These are phyloP conservation scores for Melanargia galathea DNA, from an alignment of 2,888 invertebrate genomes.

Conservation along the genomic window DNA sequence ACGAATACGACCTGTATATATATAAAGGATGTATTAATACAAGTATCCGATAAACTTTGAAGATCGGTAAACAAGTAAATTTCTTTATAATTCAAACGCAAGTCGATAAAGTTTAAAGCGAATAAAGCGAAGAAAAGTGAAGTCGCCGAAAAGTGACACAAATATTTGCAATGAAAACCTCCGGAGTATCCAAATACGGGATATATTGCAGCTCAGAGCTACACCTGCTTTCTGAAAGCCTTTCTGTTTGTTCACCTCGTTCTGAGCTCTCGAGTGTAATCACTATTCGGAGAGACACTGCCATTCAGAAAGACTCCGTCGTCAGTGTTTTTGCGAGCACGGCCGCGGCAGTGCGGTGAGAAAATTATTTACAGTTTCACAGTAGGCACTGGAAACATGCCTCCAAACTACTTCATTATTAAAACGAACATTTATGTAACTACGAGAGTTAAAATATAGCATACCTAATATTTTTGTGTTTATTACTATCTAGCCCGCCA, in stretches of 20 bases:
- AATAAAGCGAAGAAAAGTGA: conserved; percentile 8
- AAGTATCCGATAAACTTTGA: too few relatives aligned
- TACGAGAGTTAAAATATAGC: too few relatives aligned
- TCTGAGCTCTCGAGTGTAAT: conserved; percentile 54
- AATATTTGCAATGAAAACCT: conserved; percentile 32
- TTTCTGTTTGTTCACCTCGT: conserved; percentile 58
- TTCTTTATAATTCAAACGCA: not conserved
- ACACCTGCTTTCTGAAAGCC: conserved; percentile 55
- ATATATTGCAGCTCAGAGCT: conserved; percentile 47
- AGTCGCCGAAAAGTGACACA: conserved; percentile 29
- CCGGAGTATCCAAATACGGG: conserved; percentile 40
- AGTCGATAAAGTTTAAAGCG: conserved; percentile 1
- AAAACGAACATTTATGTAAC: not conserved
- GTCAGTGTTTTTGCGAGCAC: conserved; percentile 22
- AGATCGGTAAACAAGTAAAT: too few relatives aligned
- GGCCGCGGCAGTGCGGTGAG: not conserved
- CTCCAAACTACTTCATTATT: not conserved
- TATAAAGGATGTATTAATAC: too few relatives aligned
- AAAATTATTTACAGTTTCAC: conserved; percentile 23
- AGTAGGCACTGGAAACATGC: conserved; percentile 5
- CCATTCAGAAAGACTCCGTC: conserved; percentile 48
- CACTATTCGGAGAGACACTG: conserved; percentile 50
- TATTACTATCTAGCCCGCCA: too few relatives aligned
- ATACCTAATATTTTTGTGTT: too few relatives aligned
- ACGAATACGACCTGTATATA: too few relatives aligned